Percentiles rank a stretch among this genome's conserved stretches.
phyloP scores from a whole-genome alignment of 2,888 invertebrate genomes.

The Augochlorella aurata region DNA sequence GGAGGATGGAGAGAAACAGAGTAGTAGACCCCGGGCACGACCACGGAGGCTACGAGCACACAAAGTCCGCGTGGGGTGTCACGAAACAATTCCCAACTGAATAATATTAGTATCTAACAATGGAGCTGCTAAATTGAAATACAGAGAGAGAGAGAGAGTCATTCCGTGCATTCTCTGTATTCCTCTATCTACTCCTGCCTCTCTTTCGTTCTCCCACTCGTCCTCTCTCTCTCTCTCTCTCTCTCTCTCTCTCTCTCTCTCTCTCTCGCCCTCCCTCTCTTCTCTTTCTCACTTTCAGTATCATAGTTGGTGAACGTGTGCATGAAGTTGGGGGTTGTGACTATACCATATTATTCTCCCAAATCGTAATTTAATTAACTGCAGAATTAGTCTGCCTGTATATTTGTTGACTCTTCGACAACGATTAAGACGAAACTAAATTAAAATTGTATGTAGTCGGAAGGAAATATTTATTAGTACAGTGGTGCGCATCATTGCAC shows the following conservation, averaged over 20 bases:
- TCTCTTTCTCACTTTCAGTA: neutral
- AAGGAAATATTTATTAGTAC: no score
- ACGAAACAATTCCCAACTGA: slow-evolving; percentile 80
- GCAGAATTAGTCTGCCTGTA: neutral
- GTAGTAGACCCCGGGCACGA: slow-evolving; percentile 52
- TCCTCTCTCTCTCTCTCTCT: slow-evolving; percentile 8
- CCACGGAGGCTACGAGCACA: slow-evolving; percentile 40
- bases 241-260: neutral
- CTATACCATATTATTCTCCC: neutral
- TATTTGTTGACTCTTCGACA: no score
- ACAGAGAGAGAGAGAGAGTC: slow-evolving; percentile 67
- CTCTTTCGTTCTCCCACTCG: slow-evolving; percentile 9
- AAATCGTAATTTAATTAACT: neutral
- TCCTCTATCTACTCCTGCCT: slow-evolving; percentile 14
- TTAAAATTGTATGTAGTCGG: neutral
- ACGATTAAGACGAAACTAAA: neutral
- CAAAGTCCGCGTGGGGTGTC: slow-evolving; percentile 67
- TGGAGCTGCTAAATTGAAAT: slow-evolving; percentile 80
- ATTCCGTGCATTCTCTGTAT: slow-evolving; percentile 45
- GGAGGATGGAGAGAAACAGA: slow-evolving; percentile 47
- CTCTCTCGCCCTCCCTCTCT: no score
- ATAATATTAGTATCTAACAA: slow-evolving; percentile 81
- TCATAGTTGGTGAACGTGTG: neutral
- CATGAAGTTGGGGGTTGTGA: slow-evolving; percentile 9
- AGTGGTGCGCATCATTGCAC: no score